These are phyloP conservation scores for Clarias pachynema DNA, from an alignment of 2,797 vertebrate species.

Conservation along the genomic window DNA sequence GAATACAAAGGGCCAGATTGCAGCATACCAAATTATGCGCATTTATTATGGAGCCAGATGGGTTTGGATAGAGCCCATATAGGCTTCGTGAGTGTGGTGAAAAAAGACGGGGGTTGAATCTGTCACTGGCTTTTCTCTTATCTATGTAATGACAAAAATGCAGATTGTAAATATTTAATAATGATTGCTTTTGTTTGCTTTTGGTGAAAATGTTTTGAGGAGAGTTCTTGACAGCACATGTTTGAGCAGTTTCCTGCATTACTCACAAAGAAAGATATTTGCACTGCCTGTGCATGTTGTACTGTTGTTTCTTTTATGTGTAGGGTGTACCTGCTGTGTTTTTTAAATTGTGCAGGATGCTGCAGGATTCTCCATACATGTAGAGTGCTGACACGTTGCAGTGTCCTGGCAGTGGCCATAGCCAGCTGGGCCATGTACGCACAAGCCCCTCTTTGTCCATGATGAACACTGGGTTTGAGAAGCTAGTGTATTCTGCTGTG, in stretches of 20 bases:
- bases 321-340: neutral
- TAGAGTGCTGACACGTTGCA: slow-evolving; percentile 26
- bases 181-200: neutral
- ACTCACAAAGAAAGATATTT: neutral
- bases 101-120: slow-evolving; percentile 12
- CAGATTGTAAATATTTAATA: slow-evolving; percentile 16
- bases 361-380: slow-evolving; percentile 7
- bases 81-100: slow-evolving; percentile 37
- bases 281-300: neutral
- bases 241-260: neutral
- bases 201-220: neutral
- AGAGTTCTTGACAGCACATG: neutral
- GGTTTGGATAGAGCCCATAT: slow-evolving; percentile 44
- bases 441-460: slow-evolving; percentile 53
- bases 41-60: slow-evolving; percentile 60
- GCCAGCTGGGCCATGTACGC: slow-evolving; percentile 46
- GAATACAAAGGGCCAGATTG: slow-evolving; percentile 53
- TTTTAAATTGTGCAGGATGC: neutral
- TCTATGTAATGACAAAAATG: slow-evolving; percentile 14
- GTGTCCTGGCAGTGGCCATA: slow-evolving; percentile 40
- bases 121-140: neutral
- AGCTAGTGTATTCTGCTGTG: slow-evolving; percentile 12
- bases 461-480: slow-evolving; percentile 5
- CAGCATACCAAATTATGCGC: slow-evolving; percentile 54
- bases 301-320: neutral